Percentiles rank a stretch among this genome's conserved stretches.
These are phyloP conservation scores for Andrena dorsata DNA, from an alignment of 2,888 invertebrate species.

Conservation along the genomic window DNA sequence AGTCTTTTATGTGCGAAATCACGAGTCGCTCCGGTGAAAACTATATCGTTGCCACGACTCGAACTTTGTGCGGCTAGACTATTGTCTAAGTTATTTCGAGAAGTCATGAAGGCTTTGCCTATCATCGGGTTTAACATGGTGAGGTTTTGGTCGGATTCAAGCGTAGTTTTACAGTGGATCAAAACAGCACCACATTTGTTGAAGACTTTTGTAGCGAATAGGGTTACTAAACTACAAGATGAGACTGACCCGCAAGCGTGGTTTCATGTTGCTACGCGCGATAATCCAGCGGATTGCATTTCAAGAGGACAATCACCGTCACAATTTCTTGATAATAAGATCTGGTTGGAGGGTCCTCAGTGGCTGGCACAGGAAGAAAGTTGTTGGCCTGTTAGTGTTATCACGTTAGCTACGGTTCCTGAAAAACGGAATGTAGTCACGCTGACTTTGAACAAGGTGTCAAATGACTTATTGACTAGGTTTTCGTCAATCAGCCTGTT, in stretches of 20 bases:
- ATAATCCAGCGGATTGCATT: conserved; percentile 31
- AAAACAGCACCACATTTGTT: neutral
- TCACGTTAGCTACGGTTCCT: neutral
- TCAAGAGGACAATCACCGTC: conserved; percentile 2
- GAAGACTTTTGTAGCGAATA: conserved; percentile 9
- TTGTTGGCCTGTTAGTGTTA: neutral
- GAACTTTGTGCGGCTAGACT: conserved; percentile 18
- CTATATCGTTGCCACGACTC: neutral
- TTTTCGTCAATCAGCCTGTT: too few species aligned
- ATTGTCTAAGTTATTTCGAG: neutral
- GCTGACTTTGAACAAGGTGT: neutral
- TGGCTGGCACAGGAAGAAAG: neutral
- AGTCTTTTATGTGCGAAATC: neutral
- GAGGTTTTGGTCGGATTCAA: conserved; percentile 13
- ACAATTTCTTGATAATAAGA: neutral
- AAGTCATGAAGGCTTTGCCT: neutral
- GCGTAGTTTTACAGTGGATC: conserved; percentile 15
- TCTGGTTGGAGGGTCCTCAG: conserved; percentile 5
- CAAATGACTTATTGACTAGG: too few species aligned
- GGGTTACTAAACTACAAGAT: neutral
- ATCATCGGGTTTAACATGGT: neutral
- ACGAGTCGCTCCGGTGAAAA: neutral
- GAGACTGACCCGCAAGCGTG: neutral
- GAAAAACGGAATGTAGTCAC: neutral
- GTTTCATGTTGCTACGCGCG: neutral